Evolutionary conservation across 2,113 vertebrate species (phyloP).

Genomic region (Nymphicus hollandicus): DNA sequence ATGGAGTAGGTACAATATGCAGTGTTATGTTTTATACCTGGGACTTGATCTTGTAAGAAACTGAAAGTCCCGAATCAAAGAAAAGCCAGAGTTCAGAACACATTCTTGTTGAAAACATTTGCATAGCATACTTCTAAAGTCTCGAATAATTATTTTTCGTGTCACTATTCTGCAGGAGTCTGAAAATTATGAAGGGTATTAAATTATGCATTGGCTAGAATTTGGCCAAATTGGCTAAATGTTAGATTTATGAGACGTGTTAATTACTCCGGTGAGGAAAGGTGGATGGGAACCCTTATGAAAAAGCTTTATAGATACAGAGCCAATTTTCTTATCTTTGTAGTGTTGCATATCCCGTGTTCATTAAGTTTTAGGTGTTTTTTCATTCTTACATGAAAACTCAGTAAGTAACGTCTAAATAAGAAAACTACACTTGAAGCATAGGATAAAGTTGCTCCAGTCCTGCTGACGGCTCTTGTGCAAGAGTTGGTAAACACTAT

Average conservation of each 20-base stretch:
- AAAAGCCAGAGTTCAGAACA: not conserved
- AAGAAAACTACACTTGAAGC: not conserved
- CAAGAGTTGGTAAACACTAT: not conserved
- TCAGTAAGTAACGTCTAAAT: not conserved
- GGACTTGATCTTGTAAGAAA: not conserved
- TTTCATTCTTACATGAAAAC: not conserved
- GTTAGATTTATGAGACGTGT: accelerated
- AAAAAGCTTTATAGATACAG: not conserved
- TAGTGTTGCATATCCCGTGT: not conserved
- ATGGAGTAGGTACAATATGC: not conserved
- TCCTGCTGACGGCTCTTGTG: not conserved
- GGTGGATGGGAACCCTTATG: accelerated
- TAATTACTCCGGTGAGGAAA: not conserved
- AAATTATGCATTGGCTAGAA: not conserved
- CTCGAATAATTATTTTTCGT: not conserved
- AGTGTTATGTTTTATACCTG: not conserved
- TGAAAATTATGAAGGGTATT: not conserved
- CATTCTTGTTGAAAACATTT: not conserved
- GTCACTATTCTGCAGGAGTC: not conserved
- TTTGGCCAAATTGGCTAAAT: not conserved
- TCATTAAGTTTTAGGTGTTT: not conserved
- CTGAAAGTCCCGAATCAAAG: not conserved
- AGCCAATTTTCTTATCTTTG: not conserved
- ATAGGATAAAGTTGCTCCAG: not conserved
- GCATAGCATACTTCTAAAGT: not conserved